Base-by-base conservation (phyloP, 1,140 invertebrate genomes). In the Aporrectodea caliginosa region DNA sequence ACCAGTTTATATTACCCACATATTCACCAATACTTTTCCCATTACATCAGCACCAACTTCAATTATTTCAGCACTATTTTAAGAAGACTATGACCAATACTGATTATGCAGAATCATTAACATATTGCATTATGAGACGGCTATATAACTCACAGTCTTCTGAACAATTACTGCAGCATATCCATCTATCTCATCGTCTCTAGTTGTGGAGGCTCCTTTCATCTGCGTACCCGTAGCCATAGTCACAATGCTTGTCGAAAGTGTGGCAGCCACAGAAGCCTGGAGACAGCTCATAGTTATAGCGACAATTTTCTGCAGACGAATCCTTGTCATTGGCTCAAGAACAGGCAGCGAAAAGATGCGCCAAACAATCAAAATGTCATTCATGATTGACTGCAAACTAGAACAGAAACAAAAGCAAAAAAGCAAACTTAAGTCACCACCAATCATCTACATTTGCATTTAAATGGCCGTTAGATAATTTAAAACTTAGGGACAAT, bases 281-380 rank as follows among this genome's bases (percentile, higher is more conserved):
- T 94, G 91, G 43, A 97, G 86, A 89, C 94, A 93, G 78, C 94
- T 93, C 90, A 92, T 93, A 82, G 90, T 93, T 16, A 93, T 85
- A n/a, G 90, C 87, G 0, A 92, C 93, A 33, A 97, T 89, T 84
- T 94, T 94, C 69, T 93, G 91, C 74, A 97, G 91, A 84, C 94
- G 92, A 1, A 91, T 91, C 0, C 92, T 90, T 2, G 93, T 95
- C 72, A 97, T 89, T 0, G 95, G 95, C 87, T 97, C 95, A 32
- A 96, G 86, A 77, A 95, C 92, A 0, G 94, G 95, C 77, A 97
- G 87, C 22, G 93, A 93, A 78, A 96, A 90, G 0, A 94, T 94
- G 82, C 92, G 92, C 84, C 92, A 93, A 58, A 95, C 92, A 72
- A 96, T 92, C 71, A 92, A 92, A 69, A 96, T 92, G 85, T 97